These are phyloP conservation scores for Acanthisitta chloris DNA, from an alignment of 2,113 vertebrate species.

Conservation along the genomic window DNA sequence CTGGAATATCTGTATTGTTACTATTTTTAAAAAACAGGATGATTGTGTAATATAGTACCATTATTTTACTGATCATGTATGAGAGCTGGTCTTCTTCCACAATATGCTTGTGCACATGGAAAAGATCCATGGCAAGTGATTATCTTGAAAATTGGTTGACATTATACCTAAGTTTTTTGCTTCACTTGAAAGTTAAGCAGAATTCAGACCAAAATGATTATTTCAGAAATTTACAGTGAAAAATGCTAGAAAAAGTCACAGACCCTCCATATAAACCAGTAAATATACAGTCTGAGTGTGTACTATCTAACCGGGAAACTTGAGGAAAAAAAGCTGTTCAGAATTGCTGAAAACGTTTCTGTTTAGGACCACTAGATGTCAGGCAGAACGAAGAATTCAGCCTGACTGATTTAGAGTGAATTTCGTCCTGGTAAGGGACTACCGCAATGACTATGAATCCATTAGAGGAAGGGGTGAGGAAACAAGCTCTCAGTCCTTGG, in stretches of 20 bases:
- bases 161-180: not conserved
- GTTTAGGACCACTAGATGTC: slow-evolving; percentile 64
- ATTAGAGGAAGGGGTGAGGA: not conserved
- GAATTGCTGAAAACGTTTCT: not conserved
- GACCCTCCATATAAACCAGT: not conserved
- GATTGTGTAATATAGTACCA: not conserved
- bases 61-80: not conserved
- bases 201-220: not conserved
- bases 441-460: not conserved
- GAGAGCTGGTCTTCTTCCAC: not conserved
- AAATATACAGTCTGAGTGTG: not conserved
- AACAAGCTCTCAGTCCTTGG: not conserved
- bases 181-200: not conserved
- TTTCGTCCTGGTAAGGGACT: not conserved
- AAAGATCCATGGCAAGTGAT: not conserved
- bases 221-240: not conserved
- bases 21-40: rapidly evolving
- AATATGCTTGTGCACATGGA: not conserved
- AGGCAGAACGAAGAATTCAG: slow-evolving; percentile 13
- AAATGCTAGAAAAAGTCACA: not conserved
- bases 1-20: not conserved
- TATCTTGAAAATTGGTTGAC: not conserved
- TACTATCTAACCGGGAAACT: rapidly evolving
- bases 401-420: not conserved
- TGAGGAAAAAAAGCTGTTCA: rapidly evolving